phyloP scores from a whole-genome alignment of 2,797 vertebrate species.

The Lophotriccus pileatus region DNA sequence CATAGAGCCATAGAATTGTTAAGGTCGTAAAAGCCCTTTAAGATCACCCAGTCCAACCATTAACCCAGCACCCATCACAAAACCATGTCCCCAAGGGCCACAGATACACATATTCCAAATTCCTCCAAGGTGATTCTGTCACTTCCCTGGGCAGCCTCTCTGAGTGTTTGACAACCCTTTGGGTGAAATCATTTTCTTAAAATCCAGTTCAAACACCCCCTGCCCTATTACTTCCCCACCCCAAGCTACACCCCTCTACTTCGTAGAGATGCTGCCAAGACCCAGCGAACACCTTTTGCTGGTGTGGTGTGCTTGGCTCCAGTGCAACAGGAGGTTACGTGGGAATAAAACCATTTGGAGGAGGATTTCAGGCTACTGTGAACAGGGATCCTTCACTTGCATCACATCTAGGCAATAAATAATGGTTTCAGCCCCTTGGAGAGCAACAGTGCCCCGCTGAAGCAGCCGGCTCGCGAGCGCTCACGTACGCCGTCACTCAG shows the following conservation, averaged over 20 bases:
- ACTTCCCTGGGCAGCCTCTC: not conserved
- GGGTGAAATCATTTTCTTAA: not conserved
- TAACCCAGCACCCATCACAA: not conserved
- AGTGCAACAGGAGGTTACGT: not conserved
- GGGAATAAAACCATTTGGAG: not conserved
- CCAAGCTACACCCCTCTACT: not conserved
- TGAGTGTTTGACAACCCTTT: not conserved
- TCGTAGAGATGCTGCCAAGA: not conserved
- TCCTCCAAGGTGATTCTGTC: not conserved
- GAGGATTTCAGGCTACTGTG: not conserved
- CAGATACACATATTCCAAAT: not conserved
- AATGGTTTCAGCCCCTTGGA: not conserved
- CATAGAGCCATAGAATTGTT: not conserved
- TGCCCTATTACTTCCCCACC: not conserved
- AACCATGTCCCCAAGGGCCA: not conserved
- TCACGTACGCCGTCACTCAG: fast-evolving
- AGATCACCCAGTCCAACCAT: not conserved
- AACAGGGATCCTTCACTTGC: not conserved
- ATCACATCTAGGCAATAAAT: not conserved
- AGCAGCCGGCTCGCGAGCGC: not conserved
- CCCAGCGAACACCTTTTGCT: not conserved
- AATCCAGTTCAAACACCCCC: not conserved
- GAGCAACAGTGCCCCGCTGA: not conserved
- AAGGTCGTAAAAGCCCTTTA: not conserved
- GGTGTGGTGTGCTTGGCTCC: not conserved